Evolutionary conservation across 2,888 invertebrate genomes (phyloP), one percentile per base, ranked within the genome.

Genomic region (Galerucella calmariensis): DNA sequence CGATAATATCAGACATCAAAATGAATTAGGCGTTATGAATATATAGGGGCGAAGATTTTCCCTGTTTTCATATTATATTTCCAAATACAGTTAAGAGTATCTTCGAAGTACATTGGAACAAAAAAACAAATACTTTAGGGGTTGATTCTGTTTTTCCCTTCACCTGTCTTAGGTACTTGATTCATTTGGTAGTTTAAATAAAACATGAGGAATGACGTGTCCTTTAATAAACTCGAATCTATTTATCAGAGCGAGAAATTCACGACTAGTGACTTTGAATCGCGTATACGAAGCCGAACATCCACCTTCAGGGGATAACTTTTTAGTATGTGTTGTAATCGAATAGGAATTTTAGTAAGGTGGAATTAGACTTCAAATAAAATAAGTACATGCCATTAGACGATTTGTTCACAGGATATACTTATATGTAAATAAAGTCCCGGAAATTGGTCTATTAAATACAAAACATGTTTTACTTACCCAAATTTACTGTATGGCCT

Each of bases 181-280:
- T 74, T 61, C 61, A 74, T 74, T 76, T 74, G 58, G 48, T 53
- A 76, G 69, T 76, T 78, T 83, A 81, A 83, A 81, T 82, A 82
- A 83, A 81, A 82, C 79, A 82, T 80, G 79, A 82, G 76, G 78
- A 78, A 73, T 83, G 82, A 82, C 81, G 80, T 81, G 81, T 81
- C 79, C 78, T 78, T 79, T 81, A 82, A 82, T 83, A 81, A 81
- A 81, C 77, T 77, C 77, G 69, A 75, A 73, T 75, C 77, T 76
- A 77, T 75, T 79, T 80, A 81, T 76, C 81, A 76, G 80, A 80
- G 81, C 82, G 79, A 79, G 80, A 81, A 82, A 82, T 84, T 83
- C 80, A 80, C 79, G 74, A 75, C 78, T 76, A 75, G 80, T 81
- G 82, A 82, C 80, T 82, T 79, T 79, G 80, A 79, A 81, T 82